Conservation (phyloP, 1,140 invertebrate genomes). For the Aphis gossypii region DNA sequence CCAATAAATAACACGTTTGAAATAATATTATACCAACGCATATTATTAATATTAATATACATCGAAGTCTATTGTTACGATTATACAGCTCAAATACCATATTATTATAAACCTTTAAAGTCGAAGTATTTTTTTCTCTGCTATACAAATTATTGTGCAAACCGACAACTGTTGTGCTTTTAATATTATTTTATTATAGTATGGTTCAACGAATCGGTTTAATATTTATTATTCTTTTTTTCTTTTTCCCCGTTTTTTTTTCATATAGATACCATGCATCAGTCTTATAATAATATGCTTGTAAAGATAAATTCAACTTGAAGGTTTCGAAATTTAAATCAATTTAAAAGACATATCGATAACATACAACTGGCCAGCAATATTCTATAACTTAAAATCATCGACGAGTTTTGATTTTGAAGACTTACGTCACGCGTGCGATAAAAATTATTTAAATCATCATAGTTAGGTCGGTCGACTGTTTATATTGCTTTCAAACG, state of each 20-base stretch:
- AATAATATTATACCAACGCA: neutral
- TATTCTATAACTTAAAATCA: neutral
- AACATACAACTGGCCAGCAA: neutral
- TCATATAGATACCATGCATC: neutral
- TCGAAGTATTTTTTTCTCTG: neutral
- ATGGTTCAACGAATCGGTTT: neutral
- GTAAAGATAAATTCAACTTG: neutral
- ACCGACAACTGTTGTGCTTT: neutral
- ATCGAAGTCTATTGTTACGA: neutral
- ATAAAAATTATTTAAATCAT: neutral
- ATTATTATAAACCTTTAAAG: neutral
- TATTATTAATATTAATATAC: conserved; percentile 4
- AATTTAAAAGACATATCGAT: neutral
- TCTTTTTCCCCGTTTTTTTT: neutral
- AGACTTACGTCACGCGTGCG: neutral
- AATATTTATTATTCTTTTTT: neutral
- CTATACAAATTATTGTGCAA: neutral
- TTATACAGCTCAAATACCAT: neutral
- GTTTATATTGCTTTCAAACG: neutral
- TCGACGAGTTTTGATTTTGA: neutral
- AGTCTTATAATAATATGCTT: neutral
- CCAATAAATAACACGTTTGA: neutral
- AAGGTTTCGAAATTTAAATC: neutral
- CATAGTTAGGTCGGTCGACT: neutral
- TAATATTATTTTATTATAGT: neutral